Percentiles rank a stretch among this genome's conserved stretches.
Evolutionary conservation across 2,113 vertebrate species (phyloP).

Genomic region (Chionis minor): DNA sequence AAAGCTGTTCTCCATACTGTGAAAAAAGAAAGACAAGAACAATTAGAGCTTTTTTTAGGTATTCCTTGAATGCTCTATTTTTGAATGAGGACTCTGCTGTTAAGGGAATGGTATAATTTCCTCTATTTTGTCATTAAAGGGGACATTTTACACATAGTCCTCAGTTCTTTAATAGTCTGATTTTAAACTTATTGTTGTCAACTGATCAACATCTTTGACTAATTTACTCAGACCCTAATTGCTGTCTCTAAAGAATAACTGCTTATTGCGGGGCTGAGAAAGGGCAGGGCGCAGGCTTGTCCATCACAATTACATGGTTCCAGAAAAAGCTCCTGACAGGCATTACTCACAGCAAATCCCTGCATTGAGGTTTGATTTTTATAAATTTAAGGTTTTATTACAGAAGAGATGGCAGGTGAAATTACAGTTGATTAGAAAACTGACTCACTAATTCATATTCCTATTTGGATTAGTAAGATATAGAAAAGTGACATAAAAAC

Average conservation of each 20-base stretch:
- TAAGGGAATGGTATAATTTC: background rate
- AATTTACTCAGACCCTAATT: background rate
- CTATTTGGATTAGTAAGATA: background rate
- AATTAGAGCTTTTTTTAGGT: background rate
- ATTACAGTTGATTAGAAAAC: background rate
- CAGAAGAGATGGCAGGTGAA: background rate
- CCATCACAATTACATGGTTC: background rate
- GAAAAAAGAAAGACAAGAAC: background rate
- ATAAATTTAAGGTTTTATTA: background rate
- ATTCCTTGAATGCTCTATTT: background rate
- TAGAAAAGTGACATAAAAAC: background rate
- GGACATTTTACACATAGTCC: background rate
- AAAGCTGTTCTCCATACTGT: slow-evolving; percentile 20
- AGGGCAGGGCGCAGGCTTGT: background rate
- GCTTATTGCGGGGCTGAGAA: background rate
- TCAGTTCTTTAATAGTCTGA: background rate
- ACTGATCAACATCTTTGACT: background rate
- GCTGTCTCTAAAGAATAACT: background rate
- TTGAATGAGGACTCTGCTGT: background rate
- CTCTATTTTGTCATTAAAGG: background rate
- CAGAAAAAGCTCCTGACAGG: background rate
- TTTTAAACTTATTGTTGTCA: background rate
- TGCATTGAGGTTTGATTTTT: background rate
- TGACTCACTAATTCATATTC: background rate
- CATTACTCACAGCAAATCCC: background rate